Evolutionary conservation across 1,140 invertebrate species (phyloP).

Genomic region (Melipona quadrifasciata): DNA sequence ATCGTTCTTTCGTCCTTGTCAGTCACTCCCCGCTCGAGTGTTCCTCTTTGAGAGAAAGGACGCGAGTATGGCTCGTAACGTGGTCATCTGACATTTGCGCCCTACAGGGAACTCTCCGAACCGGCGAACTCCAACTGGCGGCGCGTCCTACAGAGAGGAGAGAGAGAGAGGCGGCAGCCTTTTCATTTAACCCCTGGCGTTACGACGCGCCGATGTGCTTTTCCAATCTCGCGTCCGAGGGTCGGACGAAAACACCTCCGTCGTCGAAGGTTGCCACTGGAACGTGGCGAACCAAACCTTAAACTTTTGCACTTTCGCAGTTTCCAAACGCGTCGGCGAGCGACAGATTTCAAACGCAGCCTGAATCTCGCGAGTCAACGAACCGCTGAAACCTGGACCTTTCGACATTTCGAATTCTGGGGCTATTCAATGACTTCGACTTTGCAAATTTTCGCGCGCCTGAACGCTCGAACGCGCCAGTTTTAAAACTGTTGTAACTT

Average conservation of each 20-base stretch:
- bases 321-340: too few species aligned
- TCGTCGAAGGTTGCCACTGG: not conserved
- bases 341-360: too few species aligned
- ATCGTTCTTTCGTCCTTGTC: not conserved
- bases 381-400: too few species aligned
- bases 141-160: not conserved
- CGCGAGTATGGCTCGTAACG: constrained; percentile 32
- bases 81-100: constrained; percentile 49
- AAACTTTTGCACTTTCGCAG: too few species aligned
- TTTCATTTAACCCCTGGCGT: constrained; percentile 2
- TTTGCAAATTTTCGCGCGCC: too few species aligned
- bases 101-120: constrained; percentile 33
- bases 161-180: too few species aligned
- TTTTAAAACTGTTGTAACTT: too few species aligned
- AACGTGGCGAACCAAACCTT: too few species aligned
- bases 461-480: too few species aligned
- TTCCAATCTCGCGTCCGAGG: not conserved
- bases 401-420: too few species aligned
- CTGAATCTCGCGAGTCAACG: too few species aligned
- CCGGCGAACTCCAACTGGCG: not conserved
- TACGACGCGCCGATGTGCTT: not conserved
- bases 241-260: not conserved
- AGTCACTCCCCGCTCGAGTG: constrained; percentile 19
- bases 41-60: constrained; percentile 47
- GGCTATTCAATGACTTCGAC: too few species aligned